These are phyloP conservation scores for Phoenicopterus ruber DNA, from an alignment of 2,113 vertebrate genomes.

Conservation along the genomic window DNA sequence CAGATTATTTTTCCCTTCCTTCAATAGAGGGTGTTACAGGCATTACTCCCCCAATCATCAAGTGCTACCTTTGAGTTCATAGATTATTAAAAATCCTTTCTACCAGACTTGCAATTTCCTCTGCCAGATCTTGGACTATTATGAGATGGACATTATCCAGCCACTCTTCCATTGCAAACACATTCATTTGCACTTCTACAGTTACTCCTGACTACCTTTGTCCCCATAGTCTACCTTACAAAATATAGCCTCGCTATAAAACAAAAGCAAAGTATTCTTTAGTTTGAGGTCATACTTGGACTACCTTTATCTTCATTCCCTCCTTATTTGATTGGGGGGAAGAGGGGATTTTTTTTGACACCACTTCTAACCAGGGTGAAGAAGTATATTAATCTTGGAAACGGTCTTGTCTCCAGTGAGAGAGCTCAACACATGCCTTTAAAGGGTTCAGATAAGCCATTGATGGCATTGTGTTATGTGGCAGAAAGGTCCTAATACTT, in stretches of 20 bases:
- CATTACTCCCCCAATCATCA: background rate
- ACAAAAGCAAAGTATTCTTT: background rate
- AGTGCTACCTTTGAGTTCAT: background rate
- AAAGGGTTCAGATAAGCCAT: background rate
- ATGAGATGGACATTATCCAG: background rate
- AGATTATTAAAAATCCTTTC: constrained; percentile 14
- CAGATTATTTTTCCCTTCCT: background rate
- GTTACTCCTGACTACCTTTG: background rate
- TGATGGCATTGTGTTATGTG: background rate
- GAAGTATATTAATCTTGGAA: background rate
- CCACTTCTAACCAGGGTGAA: background rate
- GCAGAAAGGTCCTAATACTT: constrained; percentile 13
- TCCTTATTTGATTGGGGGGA: background rate
- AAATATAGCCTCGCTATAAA: background rate
- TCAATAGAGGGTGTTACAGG: background rate
- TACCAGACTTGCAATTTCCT: constrained; percentile 32
- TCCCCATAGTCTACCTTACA: background rate
- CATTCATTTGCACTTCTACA: background rate
- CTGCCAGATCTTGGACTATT: background rate
- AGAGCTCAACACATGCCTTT: background rate
- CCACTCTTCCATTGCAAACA: background rate
- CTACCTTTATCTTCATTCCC: background rate
- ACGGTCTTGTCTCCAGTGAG: background rate
- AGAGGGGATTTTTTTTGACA: background rate
- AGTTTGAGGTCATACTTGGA: background rate